A percentile compares a stretch with the other conserved stretches of the same genome.
Conservation (phyloP, 1,140 invertebrate genomes). For the Rhyacophila brunnea region DNA sequence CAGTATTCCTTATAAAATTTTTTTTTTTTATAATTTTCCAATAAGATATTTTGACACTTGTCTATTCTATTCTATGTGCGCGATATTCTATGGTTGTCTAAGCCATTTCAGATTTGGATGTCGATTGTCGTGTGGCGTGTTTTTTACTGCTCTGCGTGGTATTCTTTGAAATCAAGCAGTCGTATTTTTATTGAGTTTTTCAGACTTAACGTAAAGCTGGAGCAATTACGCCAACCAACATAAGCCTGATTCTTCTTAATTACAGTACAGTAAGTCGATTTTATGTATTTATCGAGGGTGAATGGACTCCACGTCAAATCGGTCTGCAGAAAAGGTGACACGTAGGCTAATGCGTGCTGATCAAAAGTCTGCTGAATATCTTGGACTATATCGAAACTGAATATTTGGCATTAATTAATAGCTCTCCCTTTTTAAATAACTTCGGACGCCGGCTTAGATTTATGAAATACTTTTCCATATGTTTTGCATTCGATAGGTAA, state of each 20-base stretch:
- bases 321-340: conserved; percentile 24
- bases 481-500: conserved; percentile 4
- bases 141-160: conserved; percentile 18
- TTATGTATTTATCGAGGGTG: conserved; percentile 18
- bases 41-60: too few species aligned
- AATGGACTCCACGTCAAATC: conserved; percentile 31
- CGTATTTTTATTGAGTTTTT: conserved; percentile 9
- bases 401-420: neutral
- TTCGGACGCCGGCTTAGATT: neutral
- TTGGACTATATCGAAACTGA: too few species aligned
- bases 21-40: too few species aligned
- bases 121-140: conserved; percentile 25
- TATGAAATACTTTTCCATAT: conserved; percentile 18
- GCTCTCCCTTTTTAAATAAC: neutral
- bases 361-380: conserved; percentile 1
- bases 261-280: conserved; percentile 29
- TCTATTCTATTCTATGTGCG: too few species aligned
- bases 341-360: conserved; percentile 22
- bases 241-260: conserved; percentile 28
- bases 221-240: conserved; percentile 22
- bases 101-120: conserved; percentile 20
- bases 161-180: conserved; percentile 16
- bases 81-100: neutral
- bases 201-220: conserved; percentile 22
- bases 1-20: too few species aligned